Conservation (phyloP, 2,113 vertebrate species). For the Xenus cinereus region DNA sequence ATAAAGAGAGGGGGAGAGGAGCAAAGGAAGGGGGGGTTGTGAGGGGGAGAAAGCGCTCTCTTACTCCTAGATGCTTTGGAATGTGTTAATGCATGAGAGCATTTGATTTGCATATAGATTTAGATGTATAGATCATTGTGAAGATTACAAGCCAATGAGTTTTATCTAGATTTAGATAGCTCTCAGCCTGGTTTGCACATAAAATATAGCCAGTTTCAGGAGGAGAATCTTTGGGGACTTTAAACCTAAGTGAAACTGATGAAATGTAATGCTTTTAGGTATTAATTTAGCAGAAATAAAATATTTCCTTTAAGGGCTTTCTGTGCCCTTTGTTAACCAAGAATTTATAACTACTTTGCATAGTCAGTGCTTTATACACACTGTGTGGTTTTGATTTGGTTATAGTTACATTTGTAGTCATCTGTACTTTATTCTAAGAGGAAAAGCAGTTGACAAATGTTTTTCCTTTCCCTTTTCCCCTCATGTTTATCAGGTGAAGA, state of each 20-base stretch:
- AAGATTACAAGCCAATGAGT: slow-evolving; percentile 79
- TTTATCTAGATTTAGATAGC: slow-evolving; percentile 82
- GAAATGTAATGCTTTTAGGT: slow-evolving; percentile 63
- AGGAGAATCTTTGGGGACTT: slow-evolving; percentile 63
- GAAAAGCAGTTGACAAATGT: not conserved
- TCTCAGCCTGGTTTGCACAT: slow-evolving; percentile 74
- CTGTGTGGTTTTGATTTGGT: slow-evolving; percentile 16
- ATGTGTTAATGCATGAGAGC: slow-evolving; percentile 75
- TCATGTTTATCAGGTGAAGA: not conserved
- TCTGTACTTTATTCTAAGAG: not conserved
- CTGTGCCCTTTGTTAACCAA: slow-evolving; percentile 57
- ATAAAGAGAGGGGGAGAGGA: slow-evolving; percentile 68
- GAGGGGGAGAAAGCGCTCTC: slow-evolving; percentile 13
- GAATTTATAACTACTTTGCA: slow-evolving; percentile 52
- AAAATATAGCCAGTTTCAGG: slow-evolving; percentile 77
- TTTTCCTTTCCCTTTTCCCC: not conserved
- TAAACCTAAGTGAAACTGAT: slow-evolving; percentile 69
- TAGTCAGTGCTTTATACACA: not conserved
- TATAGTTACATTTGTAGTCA: slow-evolving; percentile 35
- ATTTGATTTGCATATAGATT: slow-evolving; percentile 83
- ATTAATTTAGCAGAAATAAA: slow-evolving; percentile 69
- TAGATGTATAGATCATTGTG: slow-evolving; percentile 82
- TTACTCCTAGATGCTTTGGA: slow-evolving; percentile 71
- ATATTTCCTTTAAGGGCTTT: slow-evolving; percentile 61
- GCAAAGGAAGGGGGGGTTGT: not conserved